Conservation (phyloP, 2,888 invertebrate species). For the Netelia fuscicornis region DNA sequence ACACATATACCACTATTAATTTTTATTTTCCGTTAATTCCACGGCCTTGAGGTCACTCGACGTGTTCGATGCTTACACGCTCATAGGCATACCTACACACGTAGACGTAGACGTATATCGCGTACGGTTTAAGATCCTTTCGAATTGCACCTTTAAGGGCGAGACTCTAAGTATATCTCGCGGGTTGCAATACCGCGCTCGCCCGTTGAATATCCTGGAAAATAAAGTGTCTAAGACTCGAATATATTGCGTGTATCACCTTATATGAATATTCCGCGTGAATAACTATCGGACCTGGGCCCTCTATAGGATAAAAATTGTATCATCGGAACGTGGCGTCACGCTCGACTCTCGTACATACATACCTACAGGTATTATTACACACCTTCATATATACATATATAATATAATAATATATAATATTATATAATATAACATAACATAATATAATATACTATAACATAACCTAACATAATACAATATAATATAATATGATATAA, state of each 20-base stretch:
- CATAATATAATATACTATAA: too few species aligned
- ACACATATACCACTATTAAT: not conserved
- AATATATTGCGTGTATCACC: conserved; percentile 58
- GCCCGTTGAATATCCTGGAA: conserved; percentile 30
- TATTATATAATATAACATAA: too few species aligned
- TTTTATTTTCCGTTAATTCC: conserved; percentile 58
- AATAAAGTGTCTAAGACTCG: conserved; percentile 29
- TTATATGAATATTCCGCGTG: conserved; percentile 40
- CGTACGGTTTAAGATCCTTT: not conserved
- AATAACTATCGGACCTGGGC: conserved; percentile 18
- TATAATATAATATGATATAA: too few species aligned
- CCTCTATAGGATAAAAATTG: conserved; percentile 26
- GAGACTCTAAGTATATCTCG: conserved; percentile 45
- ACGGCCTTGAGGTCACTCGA: conserved; percentile 60
- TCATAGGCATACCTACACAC: not conserved
- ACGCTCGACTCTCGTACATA: conserved; percentile 8
- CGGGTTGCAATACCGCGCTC: not conserved
- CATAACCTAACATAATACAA: too few species aligned
- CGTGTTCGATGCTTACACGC: conserved; percentile 24
- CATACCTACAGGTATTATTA: not conserved
- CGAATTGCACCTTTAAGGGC: conserved; percentile 21
- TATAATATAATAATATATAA: not conserved
- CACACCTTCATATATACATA: not conserved
- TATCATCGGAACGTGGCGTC: conserved; percentile 25
- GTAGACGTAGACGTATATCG: not conserved